These are phyloP conservation scores for Panulirus ornatus DNA, from an alignment of 1,140 invertebrate genomes.

Conservation along the genomic window DNA sequence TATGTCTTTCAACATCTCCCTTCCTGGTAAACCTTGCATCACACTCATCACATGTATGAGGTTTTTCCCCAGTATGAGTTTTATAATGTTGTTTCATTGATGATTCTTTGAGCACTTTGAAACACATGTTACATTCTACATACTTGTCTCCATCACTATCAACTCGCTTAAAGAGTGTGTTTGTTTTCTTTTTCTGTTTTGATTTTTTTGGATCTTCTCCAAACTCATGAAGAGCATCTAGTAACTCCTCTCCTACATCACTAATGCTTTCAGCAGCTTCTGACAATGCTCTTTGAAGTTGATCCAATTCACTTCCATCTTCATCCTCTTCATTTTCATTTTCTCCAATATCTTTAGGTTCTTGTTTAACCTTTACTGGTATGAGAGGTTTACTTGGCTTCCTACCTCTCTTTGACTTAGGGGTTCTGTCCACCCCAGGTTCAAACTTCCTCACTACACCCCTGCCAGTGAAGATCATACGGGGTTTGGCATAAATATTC, in stretches of 20 bases:
- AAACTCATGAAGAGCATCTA: conserved; percentile 63
- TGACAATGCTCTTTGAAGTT: conserved; percentile 60
- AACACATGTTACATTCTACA: conserved; percentile 76
- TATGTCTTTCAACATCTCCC: conserved; percentile 77
- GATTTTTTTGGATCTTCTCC: conserved; percentile 40
- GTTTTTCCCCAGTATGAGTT: conserved; percentile 75
- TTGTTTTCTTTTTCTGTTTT: conserved; percentile 43
- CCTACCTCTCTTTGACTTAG: conserved; percentile 61
- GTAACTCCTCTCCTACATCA: conserved; percentile 62
- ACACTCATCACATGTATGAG: conserved; percentile 76
- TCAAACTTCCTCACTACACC: conserved; percentile 67
- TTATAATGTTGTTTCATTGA: conserved; percentile 76
- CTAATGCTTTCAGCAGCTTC: conserved; percentile 61
- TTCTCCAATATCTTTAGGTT: conserved; percentile 48
- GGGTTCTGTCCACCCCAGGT: conserved; percentile 59
- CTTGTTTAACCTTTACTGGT: conserved; percentile 57
- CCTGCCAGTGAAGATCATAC: conserved; percentile 63
- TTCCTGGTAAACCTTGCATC: conserved; percentile 76
- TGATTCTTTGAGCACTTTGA: conserved; percentile 76
- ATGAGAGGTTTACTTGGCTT: conserved; percentile 44
- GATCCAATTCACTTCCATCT: conserved; percentile 44
- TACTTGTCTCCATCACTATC: conserved; percentile 69
- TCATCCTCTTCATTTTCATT: conserved; percentile 18
- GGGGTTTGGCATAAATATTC: conserved; percentile 66
- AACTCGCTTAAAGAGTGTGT: conserved; percentile 61